These are phyloP conservation scores for Blomia tropicalis DNA, from an alignment of 2,888 invertebrate species.

Conservation along the genomic window DNA sequence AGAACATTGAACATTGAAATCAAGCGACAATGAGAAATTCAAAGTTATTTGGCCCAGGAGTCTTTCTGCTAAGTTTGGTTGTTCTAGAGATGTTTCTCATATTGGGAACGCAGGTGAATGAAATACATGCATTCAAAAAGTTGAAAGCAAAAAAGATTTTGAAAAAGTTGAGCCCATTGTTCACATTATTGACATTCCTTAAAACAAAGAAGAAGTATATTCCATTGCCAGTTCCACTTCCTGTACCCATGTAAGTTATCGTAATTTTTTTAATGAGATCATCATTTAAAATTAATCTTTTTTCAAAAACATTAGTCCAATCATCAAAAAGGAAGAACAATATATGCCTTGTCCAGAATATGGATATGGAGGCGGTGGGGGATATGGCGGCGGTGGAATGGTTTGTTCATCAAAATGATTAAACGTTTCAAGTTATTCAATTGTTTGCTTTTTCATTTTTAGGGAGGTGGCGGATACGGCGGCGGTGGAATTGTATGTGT, in stretches of 20 bases:
- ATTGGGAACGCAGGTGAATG: not conserved
- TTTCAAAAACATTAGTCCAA: not conserved
- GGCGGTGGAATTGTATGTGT: too few species aligned
- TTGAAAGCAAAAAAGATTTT: conserved; percentile 12
- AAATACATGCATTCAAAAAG: conserved; percentile 12
- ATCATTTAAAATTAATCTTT: not conserved
- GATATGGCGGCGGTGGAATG: not conserved
- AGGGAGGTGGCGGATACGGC: too few species aligned
- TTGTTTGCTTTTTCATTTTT: too few species aligned
- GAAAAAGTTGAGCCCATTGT: not conserved
- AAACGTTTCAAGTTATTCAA: too few species aligned
- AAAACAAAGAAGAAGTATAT: conserved; percentile 11
- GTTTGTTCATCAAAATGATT: too few species aligned
- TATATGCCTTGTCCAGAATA: conserved; percentile 13
- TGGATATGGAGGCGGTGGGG: not conserved
- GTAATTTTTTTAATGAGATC: not conserved
- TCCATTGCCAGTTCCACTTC: conserved; percentile 1
- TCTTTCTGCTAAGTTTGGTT: conserved; percentile 3
- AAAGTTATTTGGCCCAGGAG: not conserved
- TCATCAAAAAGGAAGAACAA: not conserved
- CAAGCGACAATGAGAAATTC: not conserved
- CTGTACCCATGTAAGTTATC: conserved; percentile 7
- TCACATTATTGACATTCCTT: conserved; percentile 5
- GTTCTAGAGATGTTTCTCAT: conserved; percentile 3
- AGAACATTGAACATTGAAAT: too few species aligned